Evolutionary conservation across 2,888 invertebrate genomes (phyloP).

Genomic region (Theodoxus fluviatilis): DNA sequence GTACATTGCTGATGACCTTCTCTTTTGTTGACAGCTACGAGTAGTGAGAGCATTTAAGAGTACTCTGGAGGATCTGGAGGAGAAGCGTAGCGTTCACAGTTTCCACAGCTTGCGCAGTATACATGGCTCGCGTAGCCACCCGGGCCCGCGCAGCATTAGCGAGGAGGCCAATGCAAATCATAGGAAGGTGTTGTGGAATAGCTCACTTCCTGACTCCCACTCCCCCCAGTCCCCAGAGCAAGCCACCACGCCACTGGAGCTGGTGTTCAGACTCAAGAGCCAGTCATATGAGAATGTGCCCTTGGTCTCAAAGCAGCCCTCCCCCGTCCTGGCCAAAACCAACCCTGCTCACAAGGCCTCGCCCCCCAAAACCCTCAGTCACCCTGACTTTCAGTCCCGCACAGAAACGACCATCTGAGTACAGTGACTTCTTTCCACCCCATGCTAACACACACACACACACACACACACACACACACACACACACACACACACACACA

Average conservation of each 20-base stretch:
- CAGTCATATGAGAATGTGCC: constrained; percentile 63
- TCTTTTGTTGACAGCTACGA: constrained; percentile 88
- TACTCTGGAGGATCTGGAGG: constrained; percentile 97
- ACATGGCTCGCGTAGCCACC: constrained; percentile 75
- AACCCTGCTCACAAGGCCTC: constrained; percentile 49
- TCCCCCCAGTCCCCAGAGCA: constrained; percentile 39
- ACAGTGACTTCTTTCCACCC: too few species aligned
- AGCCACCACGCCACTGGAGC: constrained; percentile 30
- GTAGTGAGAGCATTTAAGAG: constrained; percentile 80
- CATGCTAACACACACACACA: too few species aligned
- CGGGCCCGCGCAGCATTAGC: constrained; percentile 69
- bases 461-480: too few species aligned
- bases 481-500: too few species aligned
- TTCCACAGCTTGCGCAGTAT: constrained; percentile 63
- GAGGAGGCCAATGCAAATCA: constrained; percentile 40
- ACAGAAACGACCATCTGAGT: constrained; percentile 54
- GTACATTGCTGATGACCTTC: too few species aligned
- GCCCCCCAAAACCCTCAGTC: constrained; percentile 47
- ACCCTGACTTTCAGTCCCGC: constrained; percentile 41
- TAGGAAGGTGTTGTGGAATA: too few species aligned
- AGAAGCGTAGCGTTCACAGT: constrained; percentile 97
- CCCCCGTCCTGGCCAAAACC: constrained; percentile 47
- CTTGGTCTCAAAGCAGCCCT: constrained; percentile 50
- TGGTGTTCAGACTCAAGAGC: constrained; percentile 52
- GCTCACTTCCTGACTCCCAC: constrained; percentile 45